Evolutionary conservation across 2,797 vertebrate species (phyloP).

Genomic region (Fratercula arctica): DNA sequence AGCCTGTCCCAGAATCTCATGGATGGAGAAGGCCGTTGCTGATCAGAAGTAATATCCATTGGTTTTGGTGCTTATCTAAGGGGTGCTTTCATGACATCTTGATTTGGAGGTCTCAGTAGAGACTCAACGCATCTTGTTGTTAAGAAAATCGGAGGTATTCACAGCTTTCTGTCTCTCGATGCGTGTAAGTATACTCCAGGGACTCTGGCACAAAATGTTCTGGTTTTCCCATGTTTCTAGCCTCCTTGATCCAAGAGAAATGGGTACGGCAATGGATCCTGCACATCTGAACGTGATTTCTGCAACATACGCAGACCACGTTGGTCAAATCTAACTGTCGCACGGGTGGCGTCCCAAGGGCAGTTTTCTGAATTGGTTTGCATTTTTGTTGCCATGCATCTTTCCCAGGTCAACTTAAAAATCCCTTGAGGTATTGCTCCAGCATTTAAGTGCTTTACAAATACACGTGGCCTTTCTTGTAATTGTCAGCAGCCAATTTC

Average conservation of each 20-base stretch:
- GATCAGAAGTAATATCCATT: accelerated
- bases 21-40: background rate
- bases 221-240: background rate
- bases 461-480: background rate
- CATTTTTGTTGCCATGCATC: background rate
- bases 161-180: background rate
- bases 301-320: accelerated
- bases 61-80: background rate
- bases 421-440: background rate
- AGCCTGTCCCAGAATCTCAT: background rate
- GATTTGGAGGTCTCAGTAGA: background rate
- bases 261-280: background rate
- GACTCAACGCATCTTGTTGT: too few species aligned
- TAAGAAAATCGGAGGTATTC: background rate
- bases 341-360: background rate
- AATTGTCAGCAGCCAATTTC: background rate
- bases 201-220: background rate
- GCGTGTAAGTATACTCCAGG: too few species aligned
- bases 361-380: background rate
- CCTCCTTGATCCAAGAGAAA: accelerated
- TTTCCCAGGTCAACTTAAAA: background rate
- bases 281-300: accelerated
- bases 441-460: background rate
- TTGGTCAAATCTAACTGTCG: too few species aligned
- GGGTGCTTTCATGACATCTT: background rate